A percentile compares a stretch with the other conserved stretches of the same genome.
phyloP scores from a whole-genome alignment of 2,113 vertebrate genomes.

The rabbit (Oryctolagus cuniculus) region mOryCun1.1 NC_091435.1:111932001-111932500 shows the following conservation, averaged over 20 bases:
- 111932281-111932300: background rate
- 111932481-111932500: background rate
- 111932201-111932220: background rate
- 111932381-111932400: background rate
- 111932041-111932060: background rate
- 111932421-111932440: background rate
- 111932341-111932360: background rate
- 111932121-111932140: background rate
- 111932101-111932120: constrained; percentile 11
- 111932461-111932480: background rate
- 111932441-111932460: background rate
- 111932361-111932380: background rate
- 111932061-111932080: background rate
- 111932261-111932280: background rate
- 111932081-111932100: background rate
- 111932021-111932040: background rate
- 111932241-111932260: background rate
- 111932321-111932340: background rate
- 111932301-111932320: background rate
- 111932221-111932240: background rate
- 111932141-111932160: background rate
- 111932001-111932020: background rate
- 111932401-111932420: background rate
- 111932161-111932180: background rate
- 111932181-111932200: background rate